phyloP scores from a whole-genome alignment of 2,888 invertebrate genomes.

The Morpho helenor region DNA sequence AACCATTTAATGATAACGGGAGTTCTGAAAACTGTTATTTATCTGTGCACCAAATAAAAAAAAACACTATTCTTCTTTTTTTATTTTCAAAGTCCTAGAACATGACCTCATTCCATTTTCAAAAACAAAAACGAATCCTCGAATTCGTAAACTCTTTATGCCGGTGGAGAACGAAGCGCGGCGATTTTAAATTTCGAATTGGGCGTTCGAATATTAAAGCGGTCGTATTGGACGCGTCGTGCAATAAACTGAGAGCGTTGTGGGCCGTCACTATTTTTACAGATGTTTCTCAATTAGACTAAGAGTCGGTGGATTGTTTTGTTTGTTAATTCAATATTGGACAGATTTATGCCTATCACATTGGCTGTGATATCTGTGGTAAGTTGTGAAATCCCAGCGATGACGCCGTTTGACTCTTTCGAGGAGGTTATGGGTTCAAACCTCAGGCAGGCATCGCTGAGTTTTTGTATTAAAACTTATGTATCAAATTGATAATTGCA shows the following conservation, averaged over 20 bases:
- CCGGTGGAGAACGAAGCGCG: conserved; percentile 12
- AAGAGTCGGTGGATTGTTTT: conserved; percentile 4
- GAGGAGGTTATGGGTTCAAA: no score
- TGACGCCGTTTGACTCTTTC: no score
- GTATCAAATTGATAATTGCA: no score
- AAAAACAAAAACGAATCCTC: conserved; percentile 10
- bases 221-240: conserved; percentile 17
- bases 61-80: neutral
- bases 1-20: no score
- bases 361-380: no score
- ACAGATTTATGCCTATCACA: no score
- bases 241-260: conserved; percentile 22
- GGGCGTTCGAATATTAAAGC: conserved; percentile 22
- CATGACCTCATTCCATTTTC: neutral
- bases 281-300: conserved; percentile 18
- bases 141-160: conserved; percentile 11
- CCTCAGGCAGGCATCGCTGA: no score
- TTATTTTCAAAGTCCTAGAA: no score
- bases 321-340: no score
- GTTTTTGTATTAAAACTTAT: no score
- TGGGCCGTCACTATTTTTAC: conserved; percentile 25
- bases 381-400: no score
- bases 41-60: neutral
- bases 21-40: no score
- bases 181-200: conserved; percentile 20